These are phyloP conservation scores for Drosophila merina DNA, from an alignment of 2,888 invertebrate genomes.

Conservation along the genomic window DNA sequence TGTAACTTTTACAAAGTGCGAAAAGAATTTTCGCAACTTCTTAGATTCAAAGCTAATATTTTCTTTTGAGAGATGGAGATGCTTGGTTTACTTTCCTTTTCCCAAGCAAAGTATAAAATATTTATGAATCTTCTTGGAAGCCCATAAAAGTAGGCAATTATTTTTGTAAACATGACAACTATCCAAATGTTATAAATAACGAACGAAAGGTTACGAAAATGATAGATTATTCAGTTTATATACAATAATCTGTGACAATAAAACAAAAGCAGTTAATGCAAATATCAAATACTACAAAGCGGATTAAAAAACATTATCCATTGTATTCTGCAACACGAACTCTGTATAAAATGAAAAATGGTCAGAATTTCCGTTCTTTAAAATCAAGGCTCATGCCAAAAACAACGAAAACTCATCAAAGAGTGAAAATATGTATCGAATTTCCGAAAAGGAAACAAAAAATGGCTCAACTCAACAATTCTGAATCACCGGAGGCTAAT, in stretches of 20 bases:
- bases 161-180: no score
- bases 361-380: not conserved
- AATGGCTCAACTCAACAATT: constrained; percentile 34
- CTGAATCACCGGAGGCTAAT: constrained; percentile 65
- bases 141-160: constrained; percentile 6
- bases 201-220: no score
- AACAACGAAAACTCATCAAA: constrained; percentile 39
- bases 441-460: constrained; percentile 1
- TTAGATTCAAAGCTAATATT: constrained; percentile 12
- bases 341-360: not conserved
- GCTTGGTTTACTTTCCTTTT: not conserved
- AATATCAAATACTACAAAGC: not conserved
- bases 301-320: not conserved
- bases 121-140: no score
- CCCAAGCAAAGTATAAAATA: not conserved
- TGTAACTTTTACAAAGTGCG: constrained; percentile 39
- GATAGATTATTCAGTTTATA: no score
- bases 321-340: not conserved
- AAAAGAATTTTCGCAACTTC: constrained; percentile 41
- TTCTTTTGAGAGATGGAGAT: not conserved
- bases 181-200: no score
- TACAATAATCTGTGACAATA: not conserved
- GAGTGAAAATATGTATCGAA: constrained; percentile 16
- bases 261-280: not conserved
- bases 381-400: constrained; percentile 8